Percentiles rank a stretch among this genome's conserved stretches.
phyloP scores from a whole-genome alignment of 2,113 vertebrate genomes.

The Mormyrus iriodes region DNA sequence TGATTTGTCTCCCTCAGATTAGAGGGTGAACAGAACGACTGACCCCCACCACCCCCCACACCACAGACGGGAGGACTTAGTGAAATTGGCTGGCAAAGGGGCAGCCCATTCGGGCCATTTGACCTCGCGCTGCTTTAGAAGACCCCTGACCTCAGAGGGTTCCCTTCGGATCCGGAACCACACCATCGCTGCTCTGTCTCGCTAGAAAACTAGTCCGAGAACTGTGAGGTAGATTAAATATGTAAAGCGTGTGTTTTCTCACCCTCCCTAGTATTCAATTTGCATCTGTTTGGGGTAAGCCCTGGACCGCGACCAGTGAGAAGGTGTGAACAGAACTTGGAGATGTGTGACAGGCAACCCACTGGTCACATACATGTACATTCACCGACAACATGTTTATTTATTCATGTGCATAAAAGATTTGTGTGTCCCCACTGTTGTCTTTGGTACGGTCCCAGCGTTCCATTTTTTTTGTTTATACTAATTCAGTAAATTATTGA shows the following conservation, averaged over 20 bases:
- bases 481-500: conserved; percentile 52
- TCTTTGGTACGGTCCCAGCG: conserved; percentile 48
- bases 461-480: conserved; percentile 36
- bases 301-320: background rate
- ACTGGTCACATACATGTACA: conserved; percentile 17
- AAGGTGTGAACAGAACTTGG: background rate
- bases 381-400: conserved; percentile 51
- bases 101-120: background rate
- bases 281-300: background rate
- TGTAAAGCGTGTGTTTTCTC: background rate
- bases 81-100: background rate
- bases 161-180: conserved; percentile 6
- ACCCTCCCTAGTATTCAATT: background rate
- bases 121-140: background rate
- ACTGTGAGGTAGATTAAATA: background rate
- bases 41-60: background rate
- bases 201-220: conserved; percentile 1
- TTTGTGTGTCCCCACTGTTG: conserved; percentile 31
- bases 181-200: background rate
- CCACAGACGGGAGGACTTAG: background rate
- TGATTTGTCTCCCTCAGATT: conserved; percentile 1
- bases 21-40: background rate
- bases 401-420: conserved; percentile 61
- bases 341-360: background rate
- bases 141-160: background rate